Evolutionary conservation across 2,888 invertebrate genomes (phyloP).

Genomic region (Plebejus anna): DNA sequence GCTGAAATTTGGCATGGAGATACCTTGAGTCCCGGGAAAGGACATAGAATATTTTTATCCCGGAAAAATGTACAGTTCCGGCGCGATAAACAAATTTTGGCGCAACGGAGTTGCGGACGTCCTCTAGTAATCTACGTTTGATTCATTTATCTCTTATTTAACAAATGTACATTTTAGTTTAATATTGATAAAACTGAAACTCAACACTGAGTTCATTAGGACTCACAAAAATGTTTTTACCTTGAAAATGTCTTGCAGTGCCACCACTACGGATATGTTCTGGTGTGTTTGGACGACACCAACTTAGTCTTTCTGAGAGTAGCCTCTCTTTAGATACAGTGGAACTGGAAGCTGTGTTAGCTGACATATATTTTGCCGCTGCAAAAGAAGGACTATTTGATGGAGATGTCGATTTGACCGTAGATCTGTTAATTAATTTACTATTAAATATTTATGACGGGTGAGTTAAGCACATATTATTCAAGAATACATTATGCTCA

Average conservation of each 20-base stretch:
- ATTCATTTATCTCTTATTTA: neutral
- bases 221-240: neutral
- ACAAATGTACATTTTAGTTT: neutral
- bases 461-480: constrained; percentile 58
- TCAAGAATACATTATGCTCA: neutral
- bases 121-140: neutral
- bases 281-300: constrained; percentile 86
- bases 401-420: constrained; percentile 82
- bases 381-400: constrained; percentile 82
- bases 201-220: neutral
- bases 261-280: constrained; percentile 80
- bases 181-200: neutral
- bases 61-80: no score
- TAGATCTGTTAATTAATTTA: constrained; percentile 83
- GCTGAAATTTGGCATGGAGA: no score
- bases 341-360: constrained; percentile 85
- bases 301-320: constrained; percentile 84
- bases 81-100: no score
- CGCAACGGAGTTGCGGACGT: no score
- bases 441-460: constrained; percentile 84
- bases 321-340: constrained; percentile 82
- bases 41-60: no score
- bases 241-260: constrained; percentile 48
- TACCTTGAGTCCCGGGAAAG: no score
- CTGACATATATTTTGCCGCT: constrained; percentile 86